These are phyloP conservation scores for Ips nitidus DNA, from an alignment of 1,140 invertebrate genomes.

Conservation along the genomic window DNA sequence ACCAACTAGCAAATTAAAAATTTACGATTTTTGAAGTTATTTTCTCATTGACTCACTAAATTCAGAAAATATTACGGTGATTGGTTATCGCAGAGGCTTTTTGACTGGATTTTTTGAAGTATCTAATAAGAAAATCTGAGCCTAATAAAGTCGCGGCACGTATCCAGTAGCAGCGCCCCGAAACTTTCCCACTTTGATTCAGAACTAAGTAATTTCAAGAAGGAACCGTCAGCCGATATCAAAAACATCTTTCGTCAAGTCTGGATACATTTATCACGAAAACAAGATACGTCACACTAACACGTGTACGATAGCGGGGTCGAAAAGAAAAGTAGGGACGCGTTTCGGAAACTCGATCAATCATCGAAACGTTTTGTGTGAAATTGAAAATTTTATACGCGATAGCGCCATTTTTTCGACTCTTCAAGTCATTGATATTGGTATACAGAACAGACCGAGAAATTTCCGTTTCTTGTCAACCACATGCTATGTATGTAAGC, in stretches of 20 bases:
- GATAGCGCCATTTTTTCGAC: constrained; percentile 30
- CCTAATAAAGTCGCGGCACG: constrained; percentile 6
- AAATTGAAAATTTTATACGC: constrained; percentile 38
- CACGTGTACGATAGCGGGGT: constrained; percentile 21
- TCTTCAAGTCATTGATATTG: too few species aligned
- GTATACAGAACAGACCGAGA: too few species aligned
- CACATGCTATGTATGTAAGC: too few species aligned
- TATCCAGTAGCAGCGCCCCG: background rate
- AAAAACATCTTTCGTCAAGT: constrained; percentile 31
- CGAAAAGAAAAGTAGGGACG: constrained; percentile 14
- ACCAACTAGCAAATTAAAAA: too few species aligned
- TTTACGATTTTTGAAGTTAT: too few species aligned
- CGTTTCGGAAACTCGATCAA: constrained; percentile 31
- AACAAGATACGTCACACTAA: constrained; percentile 36
- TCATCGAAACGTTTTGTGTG: constrained; percentile 35
- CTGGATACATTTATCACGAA: constrained; percentile 34
- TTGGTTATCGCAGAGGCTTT: too few species aligned
- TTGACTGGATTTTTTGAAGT: too few species aligned
- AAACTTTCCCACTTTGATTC: constrained; percentile 22
- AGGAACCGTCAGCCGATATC: constrained; percentile 18
- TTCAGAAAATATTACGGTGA: too few species aligned
- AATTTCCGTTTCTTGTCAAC: too few species aligned
- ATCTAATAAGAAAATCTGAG: too few species aligned
- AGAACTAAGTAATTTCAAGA: constrained; percentile 12
- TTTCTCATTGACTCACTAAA: too few species aligned